Percentiles rank a stretch among this genome's conserved stretches.
These are phyloP conservation scores for Elephantulus edwardii DNA, from an alignment of 2,113 vertebrate genomes.

Conservation along the genomic window DNA sequence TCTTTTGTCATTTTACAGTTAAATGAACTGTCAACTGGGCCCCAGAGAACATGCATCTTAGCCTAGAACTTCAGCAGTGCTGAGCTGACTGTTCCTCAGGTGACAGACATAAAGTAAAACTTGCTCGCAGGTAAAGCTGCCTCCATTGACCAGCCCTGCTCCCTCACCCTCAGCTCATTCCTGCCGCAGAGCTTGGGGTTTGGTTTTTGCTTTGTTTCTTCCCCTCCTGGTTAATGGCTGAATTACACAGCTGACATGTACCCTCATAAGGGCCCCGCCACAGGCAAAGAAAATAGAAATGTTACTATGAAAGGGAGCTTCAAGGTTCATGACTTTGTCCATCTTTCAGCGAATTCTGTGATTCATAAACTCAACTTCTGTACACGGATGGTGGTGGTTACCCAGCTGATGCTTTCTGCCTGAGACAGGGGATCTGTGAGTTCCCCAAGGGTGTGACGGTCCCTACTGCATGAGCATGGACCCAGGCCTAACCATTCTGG, in stretches of 20 bases:
- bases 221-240: neutral
- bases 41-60: neutral
- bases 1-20: slow-evolving; percentile 11
- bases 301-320: neutral
- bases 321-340: neutral
- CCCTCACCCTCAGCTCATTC: neutral
- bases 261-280: neutral
- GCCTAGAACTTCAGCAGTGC: neutral
- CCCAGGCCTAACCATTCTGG: neutral
- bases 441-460: neutral
- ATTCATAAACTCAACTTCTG: neutral
- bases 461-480: neutral
- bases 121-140: neutral
- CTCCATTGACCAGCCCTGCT: neutral
- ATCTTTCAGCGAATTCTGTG: neutral
- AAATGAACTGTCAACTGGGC: neutral
- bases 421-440: neutral
- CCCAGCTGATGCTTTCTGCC: neutral
- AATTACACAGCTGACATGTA: neutral
- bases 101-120: neutral
- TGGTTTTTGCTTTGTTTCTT: neutral
- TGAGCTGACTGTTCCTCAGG: too few relatives aligned
- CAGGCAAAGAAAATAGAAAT: neutral
- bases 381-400: neutral
- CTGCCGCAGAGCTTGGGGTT: neutral